A percentile compares a stretch with the other conserved stretches of the same genome.
Conservation (phyloP, 2,888 invertebrate genomes). For the Strigamia crassipes region DNA sequence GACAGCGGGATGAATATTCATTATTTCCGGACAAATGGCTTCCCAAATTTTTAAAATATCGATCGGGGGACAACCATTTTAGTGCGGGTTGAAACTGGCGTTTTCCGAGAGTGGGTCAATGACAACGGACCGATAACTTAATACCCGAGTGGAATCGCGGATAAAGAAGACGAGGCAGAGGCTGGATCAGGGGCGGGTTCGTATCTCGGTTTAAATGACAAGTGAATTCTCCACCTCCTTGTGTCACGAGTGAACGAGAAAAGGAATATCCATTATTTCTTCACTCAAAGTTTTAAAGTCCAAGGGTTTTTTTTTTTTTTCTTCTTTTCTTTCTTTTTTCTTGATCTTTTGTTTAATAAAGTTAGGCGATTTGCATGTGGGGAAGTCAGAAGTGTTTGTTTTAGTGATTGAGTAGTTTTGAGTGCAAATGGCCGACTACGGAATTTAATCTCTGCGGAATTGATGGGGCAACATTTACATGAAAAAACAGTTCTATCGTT, state of each 20-base stretch:
- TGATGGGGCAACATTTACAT: conserved; percentile 5
- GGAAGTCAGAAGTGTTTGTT: conserved; percentile 1
- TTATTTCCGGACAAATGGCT: conserved; percentile 45
- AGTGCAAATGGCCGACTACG: conserved; percentile 21
- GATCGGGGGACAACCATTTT: conserved; percentile 42
- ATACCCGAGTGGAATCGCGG: conserved; percentile 11
- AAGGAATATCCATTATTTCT: not conserved
- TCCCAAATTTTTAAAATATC: conserved; percentile 43
- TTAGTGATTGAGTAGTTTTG: conserved; percentile 11
- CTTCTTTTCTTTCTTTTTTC: too few species aligned
- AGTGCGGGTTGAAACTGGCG: not conserved
- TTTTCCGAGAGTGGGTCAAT: conserved; percentile 16
- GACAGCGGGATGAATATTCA: conserved; percentile 41
- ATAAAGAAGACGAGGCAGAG: conserved; percentile 16
- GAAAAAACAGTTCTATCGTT: not conserved
- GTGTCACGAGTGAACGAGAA: not conserved
- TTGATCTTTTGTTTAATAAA: not conserved
- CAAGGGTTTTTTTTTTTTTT: too few species aligned
- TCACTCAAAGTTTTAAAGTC: not conserved
- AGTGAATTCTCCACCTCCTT: conserved; percentile 11
- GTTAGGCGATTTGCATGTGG: not conserved
- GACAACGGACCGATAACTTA: conserved; percentile 11
- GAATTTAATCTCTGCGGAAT: conserved; percentile 21
- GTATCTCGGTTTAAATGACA: not conserved
- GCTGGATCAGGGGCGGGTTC: conserved; percentile 15